phyloP scores from a whole-genome alignment of 2,797 vertebrate species.

The Enoplosus armatus region DNA sequence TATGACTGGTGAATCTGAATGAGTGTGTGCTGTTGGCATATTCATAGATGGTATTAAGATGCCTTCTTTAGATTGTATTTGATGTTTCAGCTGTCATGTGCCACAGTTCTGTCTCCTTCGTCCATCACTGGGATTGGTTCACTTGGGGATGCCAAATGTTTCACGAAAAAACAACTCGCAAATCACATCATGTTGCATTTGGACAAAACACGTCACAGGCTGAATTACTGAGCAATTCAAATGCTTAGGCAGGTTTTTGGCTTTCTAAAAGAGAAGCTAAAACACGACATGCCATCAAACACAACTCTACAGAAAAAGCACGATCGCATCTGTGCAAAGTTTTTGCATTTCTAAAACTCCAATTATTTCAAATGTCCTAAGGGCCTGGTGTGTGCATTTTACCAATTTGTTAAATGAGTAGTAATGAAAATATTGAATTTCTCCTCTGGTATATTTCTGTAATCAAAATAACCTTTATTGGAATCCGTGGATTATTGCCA shows the following conservation, averaged over 20 bases:
- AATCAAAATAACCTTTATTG: constrained; percentile 15
- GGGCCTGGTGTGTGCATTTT: constrained; percentile 21
- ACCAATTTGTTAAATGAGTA: constrained; percentile 27
- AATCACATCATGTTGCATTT: not conserved
- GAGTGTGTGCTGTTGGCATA: constrained; percentile 24
- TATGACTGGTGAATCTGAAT: constrained; percentile 38
- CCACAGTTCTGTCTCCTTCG: not conserved
- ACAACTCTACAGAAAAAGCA: constrained; percentile 28
- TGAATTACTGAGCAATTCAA: constrained; percentile 22
- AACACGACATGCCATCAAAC: constrained; percentile 27
- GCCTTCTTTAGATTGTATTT: constrained; percentile 33
- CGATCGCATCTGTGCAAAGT: not conserved
- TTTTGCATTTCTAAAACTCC: constrained; percentile 31
- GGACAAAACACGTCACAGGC: constrained; percentile 15
- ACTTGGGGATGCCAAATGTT: constrained; percentile 12
- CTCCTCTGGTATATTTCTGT: constrained; percentile 8
- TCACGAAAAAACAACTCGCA: not conserved
- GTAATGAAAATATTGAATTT: constrained; percentile 26
- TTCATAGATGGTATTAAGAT: constrained; percentile 30
- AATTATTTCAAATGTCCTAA: constrained; percentile 21
- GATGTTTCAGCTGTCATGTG: constrained; percentile 19
- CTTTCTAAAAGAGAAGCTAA: constrained; percentile 18
- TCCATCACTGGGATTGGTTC: constrained; percentile 8
- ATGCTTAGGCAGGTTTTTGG: not conserved
- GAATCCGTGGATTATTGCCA: constrained; percentile 3